A percentile compares a stretch with the other conserved stretches of the same genome.
Evolutionary conservation across 1,140 invertebrate species (phyloP).

Genomic region (Heliothis virescens): DNA sequence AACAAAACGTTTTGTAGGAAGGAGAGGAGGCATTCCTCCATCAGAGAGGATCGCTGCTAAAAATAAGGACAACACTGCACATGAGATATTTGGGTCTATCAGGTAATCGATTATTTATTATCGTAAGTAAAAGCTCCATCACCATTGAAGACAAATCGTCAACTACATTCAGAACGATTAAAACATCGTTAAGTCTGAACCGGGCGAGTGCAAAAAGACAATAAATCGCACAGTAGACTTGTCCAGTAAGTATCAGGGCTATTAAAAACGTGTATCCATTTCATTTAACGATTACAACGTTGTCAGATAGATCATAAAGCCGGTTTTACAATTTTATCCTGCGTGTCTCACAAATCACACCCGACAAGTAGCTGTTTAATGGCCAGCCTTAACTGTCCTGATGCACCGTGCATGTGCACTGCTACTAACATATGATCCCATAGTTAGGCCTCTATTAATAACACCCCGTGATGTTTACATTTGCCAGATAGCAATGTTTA

Average conservation of each 20-base stretch:
- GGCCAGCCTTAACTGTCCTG: conserved; percentile 19
- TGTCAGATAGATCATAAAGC: conserved; percentile 38
- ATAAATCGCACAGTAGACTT: conserved; percentile 31
- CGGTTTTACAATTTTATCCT: conserved; percentile 44
- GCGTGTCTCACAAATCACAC: conserved; percentile 28
- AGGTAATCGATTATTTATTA: background rate
- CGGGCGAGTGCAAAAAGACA: conserved; percentile 18
- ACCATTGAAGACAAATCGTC: conserved; percentile 3
- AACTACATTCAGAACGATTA: conserved; percentile 9
- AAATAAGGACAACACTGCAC: too few species aligned
- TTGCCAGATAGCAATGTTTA: conserved; percentile 75
- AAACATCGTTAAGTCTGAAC: conserved; percentile 28
- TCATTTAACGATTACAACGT: conserved; percentile 37
- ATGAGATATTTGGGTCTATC: background rate
- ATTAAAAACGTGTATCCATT: conserved; percentile 36
- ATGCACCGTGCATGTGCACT: conserved; percentile 49
- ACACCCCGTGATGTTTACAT: conserved; percentile 68
- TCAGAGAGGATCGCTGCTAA: too few species aligned
- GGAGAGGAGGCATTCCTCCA: too few species aligned
- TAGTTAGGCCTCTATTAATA: conserved; percentile 71
- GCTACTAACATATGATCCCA: conserved; percentile 60
- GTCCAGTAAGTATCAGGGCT: conserved; percentile 18
- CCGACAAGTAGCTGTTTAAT: conserved; percentile 18
- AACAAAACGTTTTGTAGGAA: too few species aligned
- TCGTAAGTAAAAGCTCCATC: background rate